Evolutionary conservation across 2,888 invertebrate genomes (phyloP).

Genomic region (Lepidonotus clava): DNA sequence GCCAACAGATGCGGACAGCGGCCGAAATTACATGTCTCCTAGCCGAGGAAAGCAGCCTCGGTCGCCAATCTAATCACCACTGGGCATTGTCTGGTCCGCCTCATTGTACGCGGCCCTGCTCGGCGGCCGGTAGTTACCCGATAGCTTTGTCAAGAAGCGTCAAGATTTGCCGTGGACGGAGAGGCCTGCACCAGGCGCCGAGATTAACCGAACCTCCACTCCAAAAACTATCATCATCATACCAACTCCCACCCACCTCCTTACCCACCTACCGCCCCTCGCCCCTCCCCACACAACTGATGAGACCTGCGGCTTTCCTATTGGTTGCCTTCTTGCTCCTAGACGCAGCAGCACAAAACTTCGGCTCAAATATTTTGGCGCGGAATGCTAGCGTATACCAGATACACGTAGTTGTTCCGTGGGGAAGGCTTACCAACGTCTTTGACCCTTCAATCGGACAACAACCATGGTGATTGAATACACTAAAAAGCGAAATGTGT

Average conservation of each 20-base stretch:
- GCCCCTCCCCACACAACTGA: not conserved
- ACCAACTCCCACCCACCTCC: not conserved
- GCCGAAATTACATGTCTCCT: constrained; percentile 47
- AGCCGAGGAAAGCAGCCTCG: not conserved
- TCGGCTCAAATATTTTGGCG: too few species aligned
- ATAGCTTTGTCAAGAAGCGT: constrained; percentile 33
- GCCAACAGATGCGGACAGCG: constrained; percentile 26
- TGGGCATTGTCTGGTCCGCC: not conserved
- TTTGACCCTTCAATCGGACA: too few species aligned
- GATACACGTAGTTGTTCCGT: too few species aligned
- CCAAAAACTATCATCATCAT: constrained; percentile 25
- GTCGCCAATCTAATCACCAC: constrained; percentile 17
- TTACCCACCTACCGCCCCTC: not conserved
- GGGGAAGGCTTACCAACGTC: too few species aligned
- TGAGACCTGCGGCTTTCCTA: too few species aligned
- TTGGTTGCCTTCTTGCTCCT: too few species aligned
- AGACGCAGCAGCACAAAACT: too few species aligned
- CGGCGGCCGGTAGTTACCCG: constrained; percentile 2
- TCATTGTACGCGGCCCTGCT: not conserved
- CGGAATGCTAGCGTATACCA: too few species aligned
- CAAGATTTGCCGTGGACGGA: constrained; percentile 3
- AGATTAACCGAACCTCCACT: not conserved
- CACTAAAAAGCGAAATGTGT: too few species aligned
- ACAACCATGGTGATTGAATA: too few species aligned
- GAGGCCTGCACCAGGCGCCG: constrained; percentile 4